Conservation (phyloP, 1,140 invertebrate species). For the Philopotamus ludificatus region DNA sequence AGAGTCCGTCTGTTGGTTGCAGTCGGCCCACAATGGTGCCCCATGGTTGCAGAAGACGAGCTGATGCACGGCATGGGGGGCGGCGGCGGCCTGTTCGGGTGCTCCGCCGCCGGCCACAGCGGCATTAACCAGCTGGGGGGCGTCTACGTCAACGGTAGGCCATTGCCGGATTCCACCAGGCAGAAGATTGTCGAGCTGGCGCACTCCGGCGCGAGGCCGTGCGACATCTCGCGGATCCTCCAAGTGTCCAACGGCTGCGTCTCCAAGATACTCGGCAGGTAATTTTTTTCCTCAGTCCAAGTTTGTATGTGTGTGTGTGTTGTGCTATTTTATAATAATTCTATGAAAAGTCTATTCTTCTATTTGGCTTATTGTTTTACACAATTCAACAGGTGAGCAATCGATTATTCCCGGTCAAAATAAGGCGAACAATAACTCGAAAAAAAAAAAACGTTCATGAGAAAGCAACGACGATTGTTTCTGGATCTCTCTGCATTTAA, state of each 20-base stretch:
- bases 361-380: slow-evolving; percentile 23
- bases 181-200: slow-evolving; percentile 98
- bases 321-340: no score
- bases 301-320: no score
- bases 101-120: slow-evolving; percentile 84
- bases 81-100: slow-evolving; percentile 66
- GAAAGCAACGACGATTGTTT: not conserved
- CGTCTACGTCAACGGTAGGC: slow-evolving; percentile 96
- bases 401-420: slow-evolving; percentile 30
- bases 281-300: slow-evolving; percentile 46
- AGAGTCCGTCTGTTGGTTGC: slow-evolving; percentile 19
- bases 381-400: slow-evolving; percentile 22
- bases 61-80: slow-evolving; percentile 57
- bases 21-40: slow-evolving; percentile 41
- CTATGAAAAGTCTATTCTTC: no score
- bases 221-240: slow-evolving; percentile 96
- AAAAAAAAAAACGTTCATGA: slow-evolving; percentile 6
- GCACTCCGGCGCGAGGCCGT: slow-evolving; percentile 93
- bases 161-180: slow-evolving; percentile 92
- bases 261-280: slow-evolving; percentile 94
- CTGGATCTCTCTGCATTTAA: not conserved
- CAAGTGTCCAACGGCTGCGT: slow-evolving; percentile 96
- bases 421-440: slow-evolving; percentile 17
- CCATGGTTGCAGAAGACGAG: slow-evolving; percentile 48
- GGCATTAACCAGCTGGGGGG: slow-evolving; percentile 98